Conservation (phyloP, 2,797 vertebrate species). For the Coranthus polyacanthus region DNA sequence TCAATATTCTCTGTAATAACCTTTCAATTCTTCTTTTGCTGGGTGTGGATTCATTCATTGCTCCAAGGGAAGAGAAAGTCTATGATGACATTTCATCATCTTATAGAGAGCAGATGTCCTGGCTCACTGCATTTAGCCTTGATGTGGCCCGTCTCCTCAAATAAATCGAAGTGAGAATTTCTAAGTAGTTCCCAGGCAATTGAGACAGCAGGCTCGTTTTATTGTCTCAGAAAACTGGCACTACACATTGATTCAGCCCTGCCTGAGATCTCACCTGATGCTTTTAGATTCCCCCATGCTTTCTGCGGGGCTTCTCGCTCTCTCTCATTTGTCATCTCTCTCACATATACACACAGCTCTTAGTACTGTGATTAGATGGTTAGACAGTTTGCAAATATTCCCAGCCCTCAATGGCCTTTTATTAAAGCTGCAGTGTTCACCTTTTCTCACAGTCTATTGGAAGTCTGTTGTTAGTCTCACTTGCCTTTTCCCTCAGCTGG, state of each 20-base stretch:
- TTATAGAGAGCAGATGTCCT: slow-evolving; percentile 34
- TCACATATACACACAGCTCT: slow-evolving; percentile 51
- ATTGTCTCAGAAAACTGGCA: slow-evolving; percentile 88
- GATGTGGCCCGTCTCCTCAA: slow-evolving; percentile 84
- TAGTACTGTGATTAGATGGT: slow-evolving; percentile 10
- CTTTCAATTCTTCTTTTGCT: slow-evolving; percentile 14
- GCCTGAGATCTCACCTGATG: slow-evolving; percentile 88
- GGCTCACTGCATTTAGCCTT: slow-evolving; percentile 81
- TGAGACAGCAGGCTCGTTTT: slow-evolving; percentile 88
- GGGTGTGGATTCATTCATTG: slow-evolving; percentile 16
- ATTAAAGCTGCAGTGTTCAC: slow-evolving; percentile 14
- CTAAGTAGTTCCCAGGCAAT: slow-evolving; percentile 90
- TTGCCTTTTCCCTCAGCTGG: background rate
- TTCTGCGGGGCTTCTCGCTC: slow-evolving; percentile 25
- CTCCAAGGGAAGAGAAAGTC: background rate
- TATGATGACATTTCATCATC: slow-evolving; percentile 34
- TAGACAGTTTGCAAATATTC: slow-evolving; percentile 36
- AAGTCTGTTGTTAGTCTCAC: slow-evolving; percentile 5
- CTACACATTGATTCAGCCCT: slow-evolving; percentile 90
- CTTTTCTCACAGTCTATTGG: background rate
- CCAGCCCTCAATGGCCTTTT: slow-evolving; percentile 4
- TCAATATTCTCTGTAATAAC: slow-evolving; percentile 11
- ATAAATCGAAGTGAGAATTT: slow-evolving; percentile 90
- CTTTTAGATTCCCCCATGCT: slow-evolving; percentile 85
- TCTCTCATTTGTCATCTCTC: slow-evolving; percentile 68